Conservation (phyloP, 2,113 vertebrate genomes). For the Tringa solitaria region DNA sequence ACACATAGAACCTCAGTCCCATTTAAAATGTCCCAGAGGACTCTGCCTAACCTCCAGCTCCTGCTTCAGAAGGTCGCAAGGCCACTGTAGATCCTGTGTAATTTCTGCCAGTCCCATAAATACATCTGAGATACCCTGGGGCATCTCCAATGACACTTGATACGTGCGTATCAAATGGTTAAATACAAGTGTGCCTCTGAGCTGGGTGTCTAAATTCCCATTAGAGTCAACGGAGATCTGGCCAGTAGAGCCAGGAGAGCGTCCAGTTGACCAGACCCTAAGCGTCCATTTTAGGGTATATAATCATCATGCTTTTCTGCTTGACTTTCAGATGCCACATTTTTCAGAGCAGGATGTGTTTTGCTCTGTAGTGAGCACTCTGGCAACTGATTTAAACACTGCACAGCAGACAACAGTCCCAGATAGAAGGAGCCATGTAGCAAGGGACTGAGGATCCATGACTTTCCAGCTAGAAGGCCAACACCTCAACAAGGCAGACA, state of each 20-base stretch:
- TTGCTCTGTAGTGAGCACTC: not conserved
- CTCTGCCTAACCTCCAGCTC: not conserved
- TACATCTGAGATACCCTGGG: not conserved
- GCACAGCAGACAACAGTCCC: not conserved
- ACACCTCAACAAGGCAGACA: not conserved
- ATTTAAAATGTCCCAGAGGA: not conserved
- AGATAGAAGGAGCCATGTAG: not conserved
- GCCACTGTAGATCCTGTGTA: not conserved
- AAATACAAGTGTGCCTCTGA: not conserved
- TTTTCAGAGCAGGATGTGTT: not conserved
- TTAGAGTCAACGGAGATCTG: not conserved
- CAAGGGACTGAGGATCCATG: not conserved
- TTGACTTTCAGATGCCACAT: not conserved
- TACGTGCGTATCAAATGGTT: not conserved
- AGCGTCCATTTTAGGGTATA: too few relatives aligned
- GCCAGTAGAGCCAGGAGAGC: not conserved
- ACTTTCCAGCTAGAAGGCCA: not conserved
- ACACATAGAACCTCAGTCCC: not conserved
- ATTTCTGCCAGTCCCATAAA: not conserved
- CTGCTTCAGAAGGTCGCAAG: not conserved
- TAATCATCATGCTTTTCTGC: not conserved
- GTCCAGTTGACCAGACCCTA: not conserved
- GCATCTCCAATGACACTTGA: not conserved
- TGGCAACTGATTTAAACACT: not conserved
- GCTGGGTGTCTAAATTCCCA: not conserved